These are phyloP conservation scores for Trichopria drosophilae DNA, from an alignment of 2,888 invertebrate genomes.

Conservation along the genomic window DNA sequence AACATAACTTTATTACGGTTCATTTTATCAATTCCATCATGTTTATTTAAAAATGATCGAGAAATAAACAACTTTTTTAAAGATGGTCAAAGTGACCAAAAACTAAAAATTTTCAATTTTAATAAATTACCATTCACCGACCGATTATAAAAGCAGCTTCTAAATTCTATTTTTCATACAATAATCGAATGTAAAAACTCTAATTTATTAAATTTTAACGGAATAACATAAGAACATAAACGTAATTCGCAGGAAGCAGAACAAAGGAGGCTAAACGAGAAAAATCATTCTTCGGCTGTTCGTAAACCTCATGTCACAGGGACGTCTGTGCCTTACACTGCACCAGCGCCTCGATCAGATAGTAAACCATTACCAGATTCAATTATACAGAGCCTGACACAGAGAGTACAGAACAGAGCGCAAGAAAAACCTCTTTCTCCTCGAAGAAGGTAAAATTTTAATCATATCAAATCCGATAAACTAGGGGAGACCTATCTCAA, in stretches of 20 bases:
- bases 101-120: no score
- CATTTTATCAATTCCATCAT: no score
- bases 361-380: slow-evolving; percentile 71
- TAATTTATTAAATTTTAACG: no score
- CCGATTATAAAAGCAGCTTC: no score
- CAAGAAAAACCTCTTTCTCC: slow-evolving; percentile 54
- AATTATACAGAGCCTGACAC: slow-evolving; percentile 71
- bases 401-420: slow-evolving; percentile 68
- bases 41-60: no score
- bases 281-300: slow-evolving; percentile 59
- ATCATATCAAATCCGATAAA: background rate
- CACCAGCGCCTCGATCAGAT: slow-evolving; percentile 52
- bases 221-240: background rate
- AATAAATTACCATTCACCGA: no score
- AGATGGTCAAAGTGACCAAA: no score
- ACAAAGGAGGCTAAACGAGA: slow-evolving; percentile 75
- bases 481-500: background rate
- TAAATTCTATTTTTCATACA: no score
- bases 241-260: slow-evolving; percentile 79
- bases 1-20: no score
- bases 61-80: slow-evolving; percentile 3
- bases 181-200: no score
- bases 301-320: slow-evolving; percentile 57
- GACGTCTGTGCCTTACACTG: slow-evolving; percentile 53
- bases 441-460: slow-evolving; percentile 57